phyloP scores from a whole-genome alignment of 2,888 invertebrate species.

The Melikaiella ostensackeni region DNA sequence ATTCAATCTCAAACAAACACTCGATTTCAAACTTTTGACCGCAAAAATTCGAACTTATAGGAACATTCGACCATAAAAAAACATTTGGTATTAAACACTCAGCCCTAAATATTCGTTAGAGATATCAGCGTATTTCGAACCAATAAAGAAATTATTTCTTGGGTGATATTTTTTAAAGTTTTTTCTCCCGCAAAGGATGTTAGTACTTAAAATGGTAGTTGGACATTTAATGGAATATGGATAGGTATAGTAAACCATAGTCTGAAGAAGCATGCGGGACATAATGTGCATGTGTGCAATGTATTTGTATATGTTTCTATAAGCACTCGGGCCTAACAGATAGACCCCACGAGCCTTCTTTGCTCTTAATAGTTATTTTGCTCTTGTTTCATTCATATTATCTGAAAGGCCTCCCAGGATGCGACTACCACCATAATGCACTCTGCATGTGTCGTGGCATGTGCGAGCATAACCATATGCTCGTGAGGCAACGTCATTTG shows the following conservation, averaged over 20 bases:
- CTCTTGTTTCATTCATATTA: slow-evolving; percentile 27
- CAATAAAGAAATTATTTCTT: too few species aligned
- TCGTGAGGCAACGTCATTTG: slow-evolving; percentile 38
- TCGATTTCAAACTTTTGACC: too few species aligned
- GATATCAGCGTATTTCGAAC: too few species aligned
- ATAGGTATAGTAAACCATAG: neutral
- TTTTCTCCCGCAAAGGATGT: too few species aligned
- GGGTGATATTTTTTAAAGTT: too few species aligned
- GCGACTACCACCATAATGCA: slow-evolving; percentile 40
- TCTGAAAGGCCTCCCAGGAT: slow-evolving; percentile 39
- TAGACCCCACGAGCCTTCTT: slow-evolving; percentile 13
- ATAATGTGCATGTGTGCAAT: slow-evolving; percentile 18
- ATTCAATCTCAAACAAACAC: too few species aligned
- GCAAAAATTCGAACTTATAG: too few species aligned
- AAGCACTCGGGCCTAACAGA: slow-evolving; percentile 20
- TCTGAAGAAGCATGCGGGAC: slow-evolving; percentile 5
- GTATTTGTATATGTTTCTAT: slow-evolving; percentile 4
- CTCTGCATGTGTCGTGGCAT: slow-evolving; percentile 33
- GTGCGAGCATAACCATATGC: slow-evolving; percentile 26
- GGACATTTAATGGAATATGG: slow-evolving; percentile 11
- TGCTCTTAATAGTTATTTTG: slow-evolving; percentile 35
- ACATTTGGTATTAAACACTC: too few species aligned
- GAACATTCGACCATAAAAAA: too few species aligned
- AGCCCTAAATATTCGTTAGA: too few species aligned
- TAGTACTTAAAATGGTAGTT: neutral